A percentile compares a stretch with the other conserved stretches of the same genome.
Conservation (phyloP, 2,888 invertebrate genomes). For the Polydrusus pterygomalis region DNA sequence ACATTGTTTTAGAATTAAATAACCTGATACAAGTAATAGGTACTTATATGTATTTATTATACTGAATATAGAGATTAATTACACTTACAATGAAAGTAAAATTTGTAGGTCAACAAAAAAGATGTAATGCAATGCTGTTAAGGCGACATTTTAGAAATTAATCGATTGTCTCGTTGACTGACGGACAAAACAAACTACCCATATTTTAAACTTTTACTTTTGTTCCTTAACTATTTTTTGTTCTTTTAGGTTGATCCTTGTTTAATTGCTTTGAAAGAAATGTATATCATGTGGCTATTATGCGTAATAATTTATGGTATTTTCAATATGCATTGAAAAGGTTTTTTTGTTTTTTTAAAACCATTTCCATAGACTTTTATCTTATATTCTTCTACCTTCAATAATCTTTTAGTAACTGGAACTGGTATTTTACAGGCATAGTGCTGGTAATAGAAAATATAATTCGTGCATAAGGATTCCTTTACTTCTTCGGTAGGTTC, state of each 20-base stretch:
- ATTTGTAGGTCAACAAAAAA: constrained; percentile 27
- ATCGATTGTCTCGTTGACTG: constrained; percentile 14
- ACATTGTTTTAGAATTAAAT: too few species aligned
- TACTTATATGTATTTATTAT: neutral
- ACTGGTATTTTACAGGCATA: too few species aligned
- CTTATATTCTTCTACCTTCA: too few species aligned
- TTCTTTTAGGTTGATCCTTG: neutral
- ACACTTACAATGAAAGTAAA: constrained; percentile 20
- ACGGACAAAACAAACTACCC: too few species aligned
- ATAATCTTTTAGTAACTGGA: too few species aligned
- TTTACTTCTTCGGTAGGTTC: too few species aligned
- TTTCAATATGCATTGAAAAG: neutral
- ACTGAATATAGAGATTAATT: constrained; percentile 8
- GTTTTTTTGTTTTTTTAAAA: too few species aligned
- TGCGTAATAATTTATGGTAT: neutral
- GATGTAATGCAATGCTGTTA: constrained; percentile 29
- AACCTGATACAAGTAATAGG: too few species aligned
- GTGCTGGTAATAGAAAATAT: too few species aligned
- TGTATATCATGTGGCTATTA: neutral
- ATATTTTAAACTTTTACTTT: constrained; percentile 22
- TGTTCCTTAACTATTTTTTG: constrained; percentile 5
- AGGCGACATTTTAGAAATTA: constrained; percentile 18
- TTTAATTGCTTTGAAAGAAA: neutral
- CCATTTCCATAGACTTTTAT: too few species aligned
- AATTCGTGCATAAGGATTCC: too few species aligned